A percentile compares a stretch with the other conserved stretches of the same genome.
Conservation (phyloP, 2,113 vertebrate genomes). For the Macrotus californicus region DNA sequence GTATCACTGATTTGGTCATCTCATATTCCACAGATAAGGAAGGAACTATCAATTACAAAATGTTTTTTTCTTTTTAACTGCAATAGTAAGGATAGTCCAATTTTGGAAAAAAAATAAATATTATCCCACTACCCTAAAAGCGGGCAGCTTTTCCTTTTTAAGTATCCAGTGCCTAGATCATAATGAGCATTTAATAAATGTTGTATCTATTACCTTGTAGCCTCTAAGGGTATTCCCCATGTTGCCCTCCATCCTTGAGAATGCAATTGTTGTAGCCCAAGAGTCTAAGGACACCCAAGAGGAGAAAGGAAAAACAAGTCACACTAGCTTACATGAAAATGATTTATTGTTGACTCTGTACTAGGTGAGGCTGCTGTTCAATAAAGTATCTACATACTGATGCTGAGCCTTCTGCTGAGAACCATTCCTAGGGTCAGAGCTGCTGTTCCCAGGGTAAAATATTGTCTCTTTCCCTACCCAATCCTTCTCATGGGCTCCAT, state of each 20-base stretch:
- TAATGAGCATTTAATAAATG: neutral
- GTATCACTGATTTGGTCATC: constrained; percentile 8
- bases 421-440: neutral
- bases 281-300: neutral
- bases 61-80: neutral
- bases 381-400: neutral
- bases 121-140: neutral
- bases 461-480: neutral
- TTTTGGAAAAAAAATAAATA: neutral
- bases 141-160: neutral
- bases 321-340: neutral
- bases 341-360: neutral
- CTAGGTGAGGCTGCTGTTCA: neutral
- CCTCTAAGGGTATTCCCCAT: neutral
- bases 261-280: neutral
- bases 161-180: neutral
- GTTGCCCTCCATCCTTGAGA: neutral
- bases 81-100: constrained; percentile 15
- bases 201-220: neutral
- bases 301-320: neutral
- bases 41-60: constrained; percentile 30
- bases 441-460: neutral
- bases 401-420: neutral
- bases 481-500: constrained; percentile 50
- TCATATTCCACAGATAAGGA: constrained; percentile 1